A percentile compares a stretch with the other conserved stretches of the same genome.
Evolutionary conservation across 2,113 vertebrate genomes (phyloP).

Genomic region (Tachuris rubrigastra): DNA sequence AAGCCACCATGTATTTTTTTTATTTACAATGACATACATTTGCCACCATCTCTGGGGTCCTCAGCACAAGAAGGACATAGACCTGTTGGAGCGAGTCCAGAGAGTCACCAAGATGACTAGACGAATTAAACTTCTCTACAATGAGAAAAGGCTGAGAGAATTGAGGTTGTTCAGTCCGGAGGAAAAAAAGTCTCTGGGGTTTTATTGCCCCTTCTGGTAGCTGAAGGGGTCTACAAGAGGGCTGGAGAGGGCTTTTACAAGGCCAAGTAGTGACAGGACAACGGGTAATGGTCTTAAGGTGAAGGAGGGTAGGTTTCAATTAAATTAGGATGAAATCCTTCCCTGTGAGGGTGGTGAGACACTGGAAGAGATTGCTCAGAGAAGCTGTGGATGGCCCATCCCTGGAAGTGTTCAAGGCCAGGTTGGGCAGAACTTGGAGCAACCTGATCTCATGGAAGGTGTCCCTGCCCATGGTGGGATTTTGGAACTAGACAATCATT

Average conservation of each 20-base stretch:
- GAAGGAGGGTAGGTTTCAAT: neutral
- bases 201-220: neutral
- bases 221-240: no score
- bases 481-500: neutral
- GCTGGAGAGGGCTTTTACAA: neutral
- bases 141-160: neutral
- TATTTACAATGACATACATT: neutral
- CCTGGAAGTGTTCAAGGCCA: neutral
- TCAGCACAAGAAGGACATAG: neutral
- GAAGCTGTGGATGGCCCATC: neutral
- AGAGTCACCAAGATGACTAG: neutral
- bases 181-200: neutral
- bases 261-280: neutral
- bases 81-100: neutral
- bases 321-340: neutral
- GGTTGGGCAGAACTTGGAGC: neutral
- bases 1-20: neutral
- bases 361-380: neutral
- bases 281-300: rapidly evolving
- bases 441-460: neutral
- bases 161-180: neutral
- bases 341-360: neutral
- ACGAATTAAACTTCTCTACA: neutral
- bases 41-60: neutral
- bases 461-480: rapidly evolving